Evolutionary conservation across 2,797 vertebrate species (phyloP).

Genomic region (Sebastes diploproa): DNA sequence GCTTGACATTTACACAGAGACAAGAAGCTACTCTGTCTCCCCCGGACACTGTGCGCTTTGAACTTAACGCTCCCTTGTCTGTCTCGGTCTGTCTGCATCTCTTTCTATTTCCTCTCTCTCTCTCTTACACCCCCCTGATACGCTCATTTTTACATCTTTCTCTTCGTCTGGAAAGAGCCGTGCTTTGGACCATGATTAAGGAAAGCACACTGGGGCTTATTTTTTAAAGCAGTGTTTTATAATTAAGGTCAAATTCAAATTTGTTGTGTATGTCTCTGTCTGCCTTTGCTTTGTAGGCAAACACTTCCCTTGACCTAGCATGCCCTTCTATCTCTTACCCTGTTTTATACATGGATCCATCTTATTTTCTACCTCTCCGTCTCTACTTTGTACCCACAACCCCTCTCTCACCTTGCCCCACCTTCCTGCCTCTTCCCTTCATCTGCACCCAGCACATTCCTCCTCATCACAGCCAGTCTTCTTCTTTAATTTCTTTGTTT

Average conservation of each 20-base stretch:
- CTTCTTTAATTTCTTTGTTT: neutral
- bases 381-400: neutral
- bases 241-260: conserved; percentile 16
- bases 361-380: neutral
- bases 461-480: neutral
- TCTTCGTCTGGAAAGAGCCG: neutral
- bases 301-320: neutral
- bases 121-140: neutral
- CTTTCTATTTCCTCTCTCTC: conserved; percentile 6
- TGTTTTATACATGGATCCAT: neutral
- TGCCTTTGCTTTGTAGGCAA: neutral
- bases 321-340: neutral
- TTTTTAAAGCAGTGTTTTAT: conserved; percentile 13
- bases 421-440: neutral
- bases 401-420: neutral
- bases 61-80: conserved; percentile 29
- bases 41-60: conserved; percentile 15
- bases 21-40: conserved; percentile 16
- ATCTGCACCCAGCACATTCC: neutral
- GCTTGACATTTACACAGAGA: conserved; percentile 65
- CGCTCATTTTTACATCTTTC: neutral
- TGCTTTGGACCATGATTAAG: conserved; percentile 7
- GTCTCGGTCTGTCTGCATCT: conserved; percentile 1
- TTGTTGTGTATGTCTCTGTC: neutral
- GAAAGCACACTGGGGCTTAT: neutral